phyloP scores from a whole-genome alignment of 2,797 vertebrate species.

The Chelonia mydas region DNA sequence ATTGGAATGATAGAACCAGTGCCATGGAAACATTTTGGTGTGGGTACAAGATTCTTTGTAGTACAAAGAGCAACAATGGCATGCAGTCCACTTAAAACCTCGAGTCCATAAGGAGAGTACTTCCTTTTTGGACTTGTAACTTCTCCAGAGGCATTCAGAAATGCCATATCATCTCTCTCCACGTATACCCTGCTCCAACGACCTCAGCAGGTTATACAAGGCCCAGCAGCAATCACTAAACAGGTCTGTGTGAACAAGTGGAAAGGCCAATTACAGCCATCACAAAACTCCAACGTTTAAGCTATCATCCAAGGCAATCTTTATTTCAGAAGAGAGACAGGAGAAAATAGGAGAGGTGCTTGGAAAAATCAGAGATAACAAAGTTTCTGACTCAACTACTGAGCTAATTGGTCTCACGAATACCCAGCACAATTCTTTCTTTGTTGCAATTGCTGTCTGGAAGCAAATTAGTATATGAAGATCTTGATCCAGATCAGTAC shows the following conservation, averaged over 20 bases:
- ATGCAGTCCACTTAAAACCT: too few species aligned
- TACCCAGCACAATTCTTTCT: background rate
- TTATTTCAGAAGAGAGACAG: background rate
- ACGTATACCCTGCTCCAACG: too few species aligned
- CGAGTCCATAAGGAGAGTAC: too few species aligned
- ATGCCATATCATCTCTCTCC: too few species aligned
- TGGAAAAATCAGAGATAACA: too few species aligned
- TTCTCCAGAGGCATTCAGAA: too few species aligned
- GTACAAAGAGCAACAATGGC: too few species aligned
- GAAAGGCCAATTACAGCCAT: background rate
- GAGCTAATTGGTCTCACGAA: background rate
- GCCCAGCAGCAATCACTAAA: too few species aligned
- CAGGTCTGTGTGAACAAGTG: background rate
- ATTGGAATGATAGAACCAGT: background rate
- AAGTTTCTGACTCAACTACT: background rate
- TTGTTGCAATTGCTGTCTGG: background rate
- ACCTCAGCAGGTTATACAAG: too few species aligned
- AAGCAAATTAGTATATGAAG: background rate
- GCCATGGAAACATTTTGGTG: background rate
- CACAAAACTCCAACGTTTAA: background rate
- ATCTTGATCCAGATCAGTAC: background rate
- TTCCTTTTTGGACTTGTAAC: too few species aligned
- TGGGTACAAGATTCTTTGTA: too few species aligned
- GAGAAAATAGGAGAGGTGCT: background rate
- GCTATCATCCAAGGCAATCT: background rate